Conservation (phyloP, 2,113 vertebrate genomes). For the Psittacula cyanocephala region DNA sequence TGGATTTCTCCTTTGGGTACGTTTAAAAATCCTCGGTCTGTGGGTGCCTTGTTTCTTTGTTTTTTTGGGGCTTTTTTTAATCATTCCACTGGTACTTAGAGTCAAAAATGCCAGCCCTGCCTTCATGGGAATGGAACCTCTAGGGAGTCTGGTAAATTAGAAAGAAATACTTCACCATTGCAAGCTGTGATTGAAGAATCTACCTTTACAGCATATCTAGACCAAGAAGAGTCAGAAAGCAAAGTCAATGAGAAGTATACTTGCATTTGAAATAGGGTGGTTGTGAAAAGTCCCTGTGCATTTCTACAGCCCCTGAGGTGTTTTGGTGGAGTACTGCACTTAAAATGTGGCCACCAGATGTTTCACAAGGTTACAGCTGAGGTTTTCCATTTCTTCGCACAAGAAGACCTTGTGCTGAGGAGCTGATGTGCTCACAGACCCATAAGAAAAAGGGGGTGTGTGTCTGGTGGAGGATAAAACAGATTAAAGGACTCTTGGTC, state of each 20-base stretch:
- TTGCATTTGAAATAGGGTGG: not conserved
- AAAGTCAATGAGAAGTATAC: not conserved
- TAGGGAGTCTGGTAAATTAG: not conserved
- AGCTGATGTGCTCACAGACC: not conserved
- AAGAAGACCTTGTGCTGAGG: not conserved
- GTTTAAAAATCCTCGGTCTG: slow-evolving; percentile 41
- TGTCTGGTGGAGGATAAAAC: not conserved
- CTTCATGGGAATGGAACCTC: not conserved
- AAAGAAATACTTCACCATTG: not conserved
- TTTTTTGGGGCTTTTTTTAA: not conserved
- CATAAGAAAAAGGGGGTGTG: not conserved
- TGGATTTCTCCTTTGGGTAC: slow-evolving; percentile 96
- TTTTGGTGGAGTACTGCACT: not conserved
- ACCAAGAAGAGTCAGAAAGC: not conserved
- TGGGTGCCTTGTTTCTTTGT: not conserved
- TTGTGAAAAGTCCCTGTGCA: not conserved
- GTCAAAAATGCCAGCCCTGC: not conserved
- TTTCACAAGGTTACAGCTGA: not conserved
- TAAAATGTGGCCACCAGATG: not conserved
- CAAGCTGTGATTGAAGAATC: not conserved
- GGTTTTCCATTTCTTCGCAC: not conserved
- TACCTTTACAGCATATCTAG: not conserved
- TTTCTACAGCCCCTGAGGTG: not conserved
- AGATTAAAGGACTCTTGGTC: not conserved
- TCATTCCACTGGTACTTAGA: not conserved